Evolutionary conservation across 2,888 invertebrate species (phyloP).

Genomic region (Sinopyrophorus schimmeli): DNA sequence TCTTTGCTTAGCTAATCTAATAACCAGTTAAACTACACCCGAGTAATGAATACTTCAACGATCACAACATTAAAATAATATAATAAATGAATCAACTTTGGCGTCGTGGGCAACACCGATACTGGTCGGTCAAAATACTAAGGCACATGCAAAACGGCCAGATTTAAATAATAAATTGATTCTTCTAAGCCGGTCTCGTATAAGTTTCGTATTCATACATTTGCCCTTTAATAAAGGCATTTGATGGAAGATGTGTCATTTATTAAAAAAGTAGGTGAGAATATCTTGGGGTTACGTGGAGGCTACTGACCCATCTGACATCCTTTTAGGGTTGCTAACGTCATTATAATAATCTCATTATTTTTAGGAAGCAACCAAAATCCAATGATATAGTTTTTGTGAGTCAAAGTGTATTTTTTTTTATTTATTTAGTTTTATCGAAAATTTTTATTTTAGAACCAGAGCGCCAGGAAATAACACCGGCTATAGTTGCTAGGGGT

Average conservation of each 20-base stretch:
- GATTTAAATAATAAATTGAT: slow-evolving; percentile 42
- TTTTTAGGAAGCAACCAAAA: too few relatives aligned
- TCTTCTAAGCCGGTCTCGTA: slow-evolving; percentile 40
- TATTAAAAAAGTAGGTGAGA: slow-evolving; percentile 47
- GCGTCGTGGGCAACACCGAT: slow-evolving; percentile 25
- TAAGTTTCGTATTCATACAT: slow-evolving; percentile 43
- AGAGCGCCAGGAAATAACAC: too few relatives aligned
- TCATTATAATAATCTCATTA: too few relatives aligned
- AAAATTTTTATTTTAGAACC: too few relatives aligned
- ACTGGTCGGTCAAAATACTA: slow-evolving; percentile 24
- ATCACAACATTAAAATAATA: slow-evolving; percentile 50
- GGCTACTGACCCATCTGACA: slow-evolving; percentile 31
- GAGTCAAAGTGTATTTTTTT: too few relatives aligned
- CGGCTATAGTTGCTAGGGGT: too few relatives aligned
- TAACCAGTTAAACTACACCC: slow-evolving; percentile 47
- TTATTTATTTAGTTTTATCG: too few relatives aligned
- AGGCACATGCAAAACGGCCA: slow-evolving; percentile 28
- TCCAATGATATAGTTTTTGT: too few relatives aligned
- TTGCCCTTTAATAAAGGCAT: slow-evolving; percentile 44
- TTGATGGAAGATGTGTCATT: slow-evolving; percentile 47
- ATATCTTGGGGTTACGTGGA: slow-evolving; percentile 23
- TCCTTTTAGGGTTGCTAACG: too few relatives aligned
- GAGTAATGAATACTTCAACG: slow-evolving; percentile 41
- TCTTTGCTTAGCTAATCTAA: slow-evolving; percentile 46
- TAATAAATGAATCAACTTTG: slow-evolving; percentile 47